Evolutionary conservation across 2,797 vertebrate genomes (phyloP), one percentile per base, ranked within the genome.

Genomic region (Neopelma chrysocephalum): DNA sequence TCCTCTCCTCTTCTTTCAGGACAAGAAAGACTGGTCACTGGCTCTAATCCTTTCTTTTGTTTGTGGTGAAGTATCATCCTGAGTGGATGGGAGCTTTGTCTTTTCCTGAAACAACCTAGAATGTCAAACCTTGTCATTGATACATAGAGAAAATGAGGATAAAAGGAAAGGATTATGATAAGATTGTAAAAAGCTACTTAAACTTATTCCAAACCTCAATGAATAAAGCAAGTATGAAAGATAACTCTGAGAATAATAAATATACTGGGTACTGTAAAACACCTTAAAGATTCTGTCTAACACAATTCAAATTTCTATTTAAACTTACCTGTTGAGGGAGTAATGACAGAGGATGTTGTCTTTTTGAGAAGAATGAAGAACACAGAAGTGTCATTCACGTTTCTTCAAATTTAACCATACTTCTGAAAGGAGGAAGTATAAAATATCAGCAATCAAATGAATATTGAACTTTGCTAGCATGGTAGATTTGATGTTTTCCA

Each of bases 391-490:
- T 88, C 27, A 57, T 45, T 87, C 56, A 31, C 32, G 26, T 87
- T 81, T 90, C 87, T 94, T 87, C 73, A 61, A 91, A 50, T 93
- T 88, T 82, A 88, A 26, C 80, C 15, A 6, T 64, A 29, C 10
- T 11, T 87, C 34, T 77, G 48, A 77, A 75, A 53, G 40, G 31
- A 86, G 47, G 62, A 82, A 83, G 6, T 45, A 77, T 65, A 87
- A 93, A 90, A 70, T 71, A 80, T 61, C 89, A 94, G 64, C 47
- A 85, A 87, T 69, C 40, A 96, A 95, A 97, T 94, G n/a, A 95
- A 91, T 75, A 77, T 91, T 91, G 75, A 95, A 87, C 83, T 86
- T 96, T 61, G 19, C 75, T 87, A 88, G 70, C 40, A 87, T 96
- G 86, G 82, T 84, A 95, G 81, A 90, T 96, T 78, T 89, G 94